A percentile compares a stretch with the other conserved stretches of the same genome.
Evolutionary conservation across 2,888 invertebrate genomes (phyloP).

Genomic region (Halictus quadricinctus): DNA sequence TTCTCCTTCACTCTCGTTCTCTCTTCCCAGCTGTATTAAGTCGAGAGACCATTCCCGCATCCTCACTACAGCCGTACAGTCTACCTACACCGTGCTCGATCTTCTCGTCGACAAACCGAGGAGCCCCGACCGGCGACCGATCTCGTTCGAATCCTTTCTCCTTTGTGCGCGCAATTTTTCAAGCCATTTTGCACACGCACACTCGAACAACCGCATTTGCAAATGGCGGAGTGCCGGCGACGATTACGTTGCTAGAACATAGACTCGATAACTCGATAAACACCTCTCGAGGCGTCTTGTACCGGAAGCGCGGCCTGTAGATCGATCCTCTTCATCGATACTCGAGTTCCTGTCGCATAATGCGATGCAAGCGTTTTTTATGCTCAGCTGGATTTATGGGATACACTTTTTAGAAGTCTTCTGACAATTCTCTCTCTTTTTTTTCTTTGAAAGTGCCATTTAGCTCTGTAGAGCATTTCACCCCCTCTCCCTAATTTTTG

Average conservation of each 20-base stretch:
- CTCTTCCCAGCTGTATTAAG: neutral
- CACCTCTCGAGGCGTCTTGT: neutral
- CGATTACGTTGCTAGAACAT: neutral
- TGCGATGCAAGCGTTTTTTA: constrained; percentile 16
- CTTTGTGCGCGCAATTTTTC: constrained; percentile 46
- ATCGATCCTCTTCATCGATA: constrained; percentile 6
- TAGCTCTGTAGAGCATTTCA: neutral
- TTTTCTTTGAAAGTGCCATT: neutral
- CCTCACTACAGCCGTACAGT: neutral
- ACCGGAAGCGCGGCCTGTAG: neutral
- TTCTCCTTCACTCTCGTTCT: constrained; percentile 13
- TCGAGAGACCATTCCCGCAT: neutral
- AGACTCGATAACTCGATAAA: constrained; percentile 12
- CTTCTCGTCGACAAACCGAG: constrained; percentile 10
- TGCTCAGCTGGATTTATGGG: neutral
- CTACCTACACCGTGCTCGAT: constrained; percentile 8
- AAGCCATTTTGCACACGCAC: constrained; percentile 46
- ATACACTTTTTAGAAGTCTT: neutral
- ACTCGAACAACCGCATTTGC: constrained; percentile 11
- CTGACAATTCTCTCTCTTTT: neutral
- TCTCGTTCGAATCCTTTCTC: constrained; percentile 33
- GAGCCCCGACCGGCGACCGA: neutral
- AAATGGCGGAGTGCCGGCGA: constrained; percentile 2
- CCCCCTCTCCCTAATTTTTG: no score
- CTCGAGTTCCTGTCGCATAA: constrained; percentile 7